These are phyloP conservation scores for Entomyzon cyanotis DNA, from an alignment of 2,113 vertebrate genomes.

Conservation along the genomic window DNA sequence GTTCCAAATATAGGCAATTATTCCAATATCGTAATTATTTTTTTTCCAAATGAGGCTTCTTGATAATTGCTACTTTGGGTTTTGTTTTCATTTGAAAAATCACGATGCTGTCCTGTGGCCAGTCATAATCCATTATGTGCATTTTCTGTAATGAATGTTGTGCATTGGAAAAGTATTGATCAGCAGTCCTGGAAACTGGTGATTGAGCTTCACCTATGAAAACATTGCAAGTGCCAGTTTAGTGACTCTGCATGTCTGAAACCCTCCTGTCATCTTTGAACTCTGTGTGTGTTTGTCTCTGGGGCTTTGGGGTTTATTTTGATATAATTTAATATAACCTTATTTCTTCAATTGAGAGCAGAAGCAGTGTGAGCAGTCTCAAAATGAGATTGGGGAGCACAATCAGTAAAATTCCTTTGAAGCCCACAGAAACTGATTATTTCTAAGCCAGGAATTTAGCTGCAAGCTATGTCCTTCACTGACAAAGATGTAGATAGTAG, in stretches of 20 bases:
- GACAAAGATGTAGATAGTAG: background rate
- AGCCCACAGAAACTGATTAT: background rate
- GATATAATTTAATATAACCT: background rate
- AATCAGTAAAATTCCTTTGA: background rate
- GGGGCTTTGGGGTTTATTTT: background rate
- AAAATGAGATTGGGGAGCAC: background rate
- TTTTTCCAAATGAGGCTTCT: background rate
- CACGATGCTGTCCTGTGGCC: background rate
- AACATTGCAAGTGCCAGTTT: background rate
- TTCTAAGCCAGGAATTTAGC: background rate
- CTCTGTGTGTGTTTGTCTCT: background rate
- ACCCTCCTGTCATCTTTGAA: background rate
- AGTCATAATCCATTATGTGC: background rate
- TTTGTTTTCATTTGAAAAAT: background rate
- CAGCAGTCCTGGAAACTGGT: background rate
- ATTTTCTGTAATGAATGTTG: conserved; percentile 7
- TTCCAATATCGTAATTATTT: background rate
- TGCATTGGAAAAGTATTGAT: background rate
- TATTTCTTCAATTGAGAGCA: background rate
- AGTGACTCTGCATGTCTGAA: background rate
- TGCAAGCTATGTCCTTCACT: background rate
- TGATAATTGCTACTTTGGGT: background rate
- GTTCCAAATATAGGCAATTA: conserved; percentile 20
- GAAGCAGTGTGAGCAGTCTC: background rate
- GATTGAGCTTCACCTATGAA: background rate